phyloP scores from a whole-genome alignment of 2,113 vertebrate species.

The Rhea americana region DNA sequence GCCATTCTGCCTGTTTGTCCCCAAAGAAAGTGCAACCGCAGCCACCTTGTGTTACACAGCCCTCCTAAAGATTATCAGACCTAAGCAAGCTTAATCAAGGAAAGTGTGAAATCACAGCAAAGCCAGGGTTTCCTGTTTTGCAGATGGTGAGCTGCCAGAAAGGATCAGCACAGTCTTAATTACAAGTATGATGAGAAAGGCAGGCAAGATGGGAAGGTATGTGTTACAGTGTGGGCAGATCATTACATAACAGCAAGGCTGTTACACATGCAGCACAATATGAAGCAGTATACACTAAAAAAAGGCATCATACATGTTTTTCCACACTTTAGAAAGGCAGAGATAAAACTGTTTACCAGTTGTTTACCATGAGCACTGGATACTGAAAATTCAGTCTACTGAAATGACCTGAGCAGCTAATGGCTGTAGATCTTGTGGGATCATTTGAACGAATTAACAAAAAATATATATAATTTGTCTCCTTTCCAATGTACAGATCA shows the following conservation, averaged over 20 bases:
- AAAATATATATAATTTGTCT: not conserved
- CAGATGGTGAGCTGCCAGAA: constrained; percentile 74
- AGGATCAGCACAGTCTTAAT: constrained; percentile 67
- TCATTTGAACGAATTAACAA: not conserved
- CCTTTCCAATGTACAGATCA: not conserved
- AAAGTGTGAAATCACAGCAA: constrained; percentile 68
- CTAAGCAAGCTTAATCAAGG: constrained; percentile 23
- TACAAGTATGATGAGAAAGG: constrained; percentile 50
- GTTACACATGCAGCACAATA: not conserved
- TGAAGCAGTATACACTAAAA: not conserved
- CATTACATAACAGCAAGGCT: constrained; percentile 30
- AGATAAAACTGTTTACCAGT: not conserved
- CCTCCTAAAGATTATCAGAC: constrained; percentile 27
- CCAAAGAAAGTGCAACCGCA: accelerated
- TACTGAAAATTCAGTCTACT: not conserved
- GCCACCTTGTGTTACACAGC: not conserved
- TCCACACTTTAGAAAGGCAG: not conserved
- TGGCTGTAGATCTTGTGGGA: accelerated
- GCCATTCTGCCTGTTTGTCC: not conserved
- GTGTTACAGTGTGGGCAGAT: constrained; percentile 17
- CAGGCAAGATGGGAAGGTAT: constrained; percentile 38
- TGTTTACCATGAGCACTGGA: accelerated
- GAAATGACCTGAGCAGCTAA: not conserved
- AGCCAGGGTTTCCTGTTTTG: constrained; percentile 52
- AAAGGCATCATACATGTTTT: not conserved